Base-by-base conservation (phyloP, 2,888 invertebrate species). In the Drosophila setosimentum region DNA sequence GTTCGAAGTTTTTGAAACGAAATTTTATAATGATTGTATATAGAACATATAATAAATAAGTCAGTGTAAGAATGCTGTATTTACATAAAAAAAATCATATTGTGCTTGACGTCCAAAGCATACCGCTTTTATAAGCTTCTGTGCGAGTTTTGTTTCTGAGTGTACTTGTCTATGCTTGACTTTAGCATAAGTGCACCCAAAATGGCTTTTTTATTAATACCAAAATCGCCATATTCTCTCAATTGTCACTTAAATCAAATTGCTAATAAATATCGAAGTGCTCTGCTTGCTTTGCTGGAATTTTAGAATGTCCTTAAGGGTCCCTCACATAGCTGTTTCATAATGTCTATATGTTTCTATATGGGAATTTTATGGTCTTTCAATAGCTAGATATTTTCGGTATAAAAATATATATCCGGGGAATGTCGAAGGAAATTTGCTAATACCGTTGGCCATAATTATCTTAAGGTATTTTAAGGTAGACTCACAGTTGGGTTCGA, bases 171-270 rank as follows among this genome's bases (percentile, higher is more conserved):
- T 2, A 13, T 27, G n/a, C 27, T 37, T 37, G n/a, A 37, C 27
- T 54, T 29, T 0, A 13, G 3, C 30, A 13, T 2, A 30, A 50
- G 50, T 50, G n/a, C n/a, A 30, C 13, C 7, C 21, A 51, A 30
- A 51, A 51, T 51, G 29, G 16, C 51, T 32, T 32, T 33, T 33
- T 18, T 21, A 21, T 33, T 16, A 33, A 24, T 24, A 8, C 11
- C 18, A 35, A 3, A 18, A 24, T 2, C 18, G 35, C 21, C 54
- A 27, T n/a, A 18, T 37, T 18, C 7, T 54, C 4, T 4, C 35
- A 54, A 54, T 37, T 18, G 24, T 27, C 11, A 24, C 24, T 53
- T 53, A 53, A 53, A 33, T 45, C 3, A 16, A 45, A 45, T 45
- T 45, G 45, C 16, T 24, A 33, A 24, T 24, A 54, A 35, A 35